Evolutionary conservation across 2,797 vertebrate species (phyloP).

Genomic region (Bothrops alternatus): DNA sequence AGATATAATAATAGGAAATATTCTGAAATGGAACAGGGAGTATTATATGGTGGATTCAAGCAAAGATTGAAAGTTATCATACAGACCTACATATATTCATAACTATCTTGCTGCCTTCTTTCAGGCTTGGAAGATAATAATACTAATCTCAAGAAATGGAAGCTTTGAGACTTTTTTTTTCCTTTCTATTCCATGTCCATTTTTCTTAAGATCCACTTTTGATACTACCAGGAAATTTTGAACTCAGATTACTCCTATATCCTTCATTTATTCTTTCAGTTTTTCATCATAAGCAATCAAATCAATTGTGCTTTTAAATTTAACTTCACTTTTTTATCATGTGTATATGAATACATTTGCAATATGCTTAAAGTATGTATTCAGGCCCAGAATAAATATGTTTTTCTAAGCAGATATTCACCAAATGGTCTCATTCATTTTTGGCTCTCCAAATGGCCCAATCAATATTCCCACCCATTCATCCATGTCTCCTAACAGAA

Average conservation of each 20-base stretch:
- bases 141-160: neutral
- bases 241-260: neutral
- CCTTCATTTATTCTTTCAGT: neutral
- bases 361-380: neutral
- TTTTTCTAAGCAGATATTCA: neutral
- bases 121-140: neutral
- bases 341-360: neutral
- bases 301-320: neutral
- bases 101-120: neutral
- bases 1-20: neutral
- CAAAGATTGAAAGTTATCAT: neutral
- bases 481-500: neutral
- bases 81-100: neutral
- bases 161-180: neutral
- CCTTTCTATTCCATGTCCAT: neutral
- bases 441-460: neutral
- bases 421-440: neutral
- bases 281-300: neutral
- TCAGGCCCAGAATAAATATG: neutral
- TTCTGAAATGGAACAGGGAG: neutral
- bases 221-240: neutral
- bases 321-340: neutral
- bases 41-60: neutral
- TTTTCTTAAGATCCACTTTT: neutral
- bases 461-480: neutral